Evolutionary conservation across 2,113 vertebrate species (phyloP).

Genomic region (Sinocyclocheilus rhinocerous): DNA sequence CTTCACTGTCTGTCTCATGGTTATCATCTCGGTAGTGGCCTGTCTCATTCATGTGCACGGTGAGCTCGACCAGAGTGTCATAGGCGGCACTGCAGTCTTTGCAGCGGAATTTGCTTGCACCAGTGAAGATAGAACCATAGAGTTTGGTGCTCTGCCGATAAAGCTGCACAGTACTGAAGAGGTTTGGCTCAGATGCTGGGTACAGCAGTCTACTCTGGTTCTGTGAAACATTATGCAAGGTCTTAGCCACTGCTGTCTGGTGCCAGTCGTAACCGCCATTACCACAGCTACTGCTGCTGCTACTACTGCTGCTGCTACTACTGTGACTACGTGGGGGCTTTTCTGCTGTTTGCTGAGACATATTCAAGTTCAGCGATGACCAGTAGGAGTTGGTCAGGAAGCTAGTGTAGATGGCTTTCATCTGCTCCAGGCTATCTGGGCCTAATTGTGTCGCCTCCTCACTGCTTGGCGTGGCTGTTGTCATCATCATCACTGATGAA

Average conservation of each 20-base stretch:
- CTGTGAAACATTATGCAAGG: constrained; percentile 93
- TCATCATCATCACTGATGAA: constrained; percentile 65
- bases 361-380: constrained; percentile 92
- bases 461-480: constrained; percentile 58
- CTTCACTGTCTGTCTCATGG: constrained; percentile 92
- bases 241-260: constrained; percentile 96
- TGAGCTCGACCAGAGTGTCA: constrained; percentile 94
- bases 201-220: constrained; percentile 84
- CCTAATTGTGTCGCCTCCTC: constrained; percentile 79
- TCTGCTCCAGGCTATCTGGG: constrained; percentile 95
- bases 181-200: constrained; percentile 82
- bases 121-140: constrained; percentile 98
- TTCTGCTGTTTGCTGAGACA: constrained; percentile 84
- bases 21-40: constrained; percentile 98
- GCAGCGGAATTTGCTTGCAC: constrained; percentile 98
- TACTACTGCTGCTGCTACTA: constrained; percentile 94
- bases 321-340: constrained; percentile 86
- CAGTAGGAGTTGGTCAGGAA: constrained; percentile 99
- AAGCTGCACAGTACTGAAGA: constrained; percentile 97
- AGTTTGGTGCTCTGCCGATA: constrained; percentile 98
- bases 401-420: constrained; percentile 98
- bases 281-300: constrained; percentile 94
- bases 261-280: constrained; percentile 98
- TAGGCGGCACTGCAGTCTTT: constrained; percentile 98
- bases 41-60: constrained; percentile 98